A percentile compares a stretch with the other conserved stretches of the same genome.
These are phyloP conservation scores for Chelon auratus DNA, from an alignment of 2,797 vertebrate species.

Conservation along the genomic window DNA sequence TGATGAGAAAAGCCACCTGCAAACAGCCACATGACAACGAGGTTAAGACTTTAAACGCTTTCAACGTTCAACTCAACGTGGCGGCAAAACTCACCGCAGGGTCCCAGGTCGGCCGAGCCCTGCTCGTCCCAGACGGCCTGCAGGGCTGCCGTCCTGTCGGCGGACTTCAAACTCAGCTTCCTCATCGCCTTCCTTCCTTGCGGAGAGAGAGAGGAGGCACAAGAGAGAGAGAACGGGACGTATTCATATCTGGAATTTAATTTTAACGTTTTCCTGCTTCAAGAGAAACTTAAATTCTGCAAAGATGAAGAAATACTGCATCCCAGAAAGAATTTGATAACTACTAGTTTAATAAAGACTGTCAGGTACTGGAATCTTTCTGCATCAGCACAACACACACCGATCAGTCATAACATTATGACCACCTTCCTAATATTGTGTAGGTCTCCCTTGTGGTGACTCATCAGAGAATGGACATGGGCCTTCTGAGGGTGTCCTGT, in stretches of 20 bases:
- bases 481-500: too few species aligned
- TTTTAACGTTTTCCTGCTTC: too few species aligned
- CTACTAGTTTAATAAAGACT: too few species aligned
- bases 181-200: conserved; percentile 90
- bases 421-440: too few species aligned
- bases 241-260: background rate
- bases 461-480: too few species aligned
- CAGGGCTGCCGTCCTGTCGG: conserved; percentile 87
- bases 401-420: too few species aligned
- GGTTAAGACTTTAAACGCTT: background rate
- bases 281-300: background rate
- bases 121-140: conserved; percentile 91
- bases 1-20: conserved; percentile 96
- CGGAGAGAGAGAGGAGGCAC: conserved; percentile 25
- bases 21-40: conserved; percentile 1
- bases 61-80: accelerated
- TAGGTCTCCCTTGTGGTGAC: too few species aligned
- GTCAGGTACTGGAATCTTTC: too few species aligned
- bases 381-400: too few species aligned
- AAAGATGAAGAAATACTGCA: too few species aligned
- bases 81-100: conserved; percentile 86
- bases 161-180: conserved; percentile 90
- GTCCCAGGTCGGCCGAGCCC: conserved; percentile 88
- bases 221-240: background rate
- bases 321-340: too few species aligned